These are phyloP conservation scores for Tridacna crocea DNA, from an alignment of 2,888 invertebrate genomes.

Conservation along the genomic window DNA sequence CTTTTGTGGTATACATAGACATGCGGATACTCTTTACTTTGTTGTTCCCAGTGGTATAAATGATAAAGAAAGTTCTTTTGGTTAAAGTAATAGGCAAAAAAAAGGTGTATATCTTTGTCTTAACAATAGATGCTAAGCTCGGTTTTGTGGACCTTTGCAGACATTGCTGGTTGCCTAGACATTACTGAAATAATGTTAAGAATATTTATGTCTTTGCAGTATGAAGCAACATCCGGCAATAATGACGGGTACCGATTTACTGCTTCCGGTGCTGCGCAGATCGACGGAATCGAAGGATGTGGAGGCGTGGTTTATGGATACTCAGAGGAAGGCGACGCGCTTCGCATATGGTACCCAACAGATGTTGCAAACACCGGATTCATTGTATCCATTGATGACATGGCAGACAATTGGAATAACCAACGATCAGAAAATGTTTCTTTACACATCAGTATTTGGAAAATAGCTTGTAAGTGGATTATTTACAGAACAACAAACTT, in stretches of 20 bases:
- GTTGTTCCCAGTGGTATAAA: too few species aligned
- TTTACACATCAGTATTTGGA: not conserved
- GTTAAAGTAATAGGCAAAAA: too few species aligned
- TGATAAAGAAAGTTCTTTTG: too few species aligned
- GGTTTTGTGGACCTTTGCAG: too few species aligned
- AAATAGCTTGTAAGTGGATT: not conserved
- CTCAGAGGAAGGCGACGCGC: not conserved
- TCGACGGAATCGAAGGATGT: constrained; percentile 1
- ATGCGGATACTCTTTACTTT: too few species aligned
- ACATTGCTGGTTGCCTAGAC: too few species aligned
- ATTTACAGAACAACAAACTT: too few species aligned
- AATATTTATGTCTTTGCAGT: not conserved
- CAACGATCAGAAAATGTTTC: not conserved
- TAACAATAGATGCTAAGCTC: too few species aligned
- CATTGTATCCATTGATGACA: not conserved
- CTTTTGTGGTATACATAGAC: too few species aligned
- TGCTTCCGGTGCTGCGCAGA: not conserved
- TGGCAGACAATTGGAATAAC: constrained; percentile 5
- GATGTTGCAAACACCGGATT: not conserved
- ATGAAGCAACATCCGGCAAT: not conserved
- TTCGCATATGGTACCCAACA: constrained; percentile 1
- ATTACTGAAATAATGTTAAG: too few species aligned
- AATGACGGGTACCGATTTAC: not conserved
- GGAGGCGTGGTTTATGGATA: constrained; percentile 11
- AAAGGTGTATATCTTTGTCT: too few species aligned